phyloP scores from a whole-genome alignment of 2,888 invertebrate species.

The Standfussiana lucernea region DNA sequence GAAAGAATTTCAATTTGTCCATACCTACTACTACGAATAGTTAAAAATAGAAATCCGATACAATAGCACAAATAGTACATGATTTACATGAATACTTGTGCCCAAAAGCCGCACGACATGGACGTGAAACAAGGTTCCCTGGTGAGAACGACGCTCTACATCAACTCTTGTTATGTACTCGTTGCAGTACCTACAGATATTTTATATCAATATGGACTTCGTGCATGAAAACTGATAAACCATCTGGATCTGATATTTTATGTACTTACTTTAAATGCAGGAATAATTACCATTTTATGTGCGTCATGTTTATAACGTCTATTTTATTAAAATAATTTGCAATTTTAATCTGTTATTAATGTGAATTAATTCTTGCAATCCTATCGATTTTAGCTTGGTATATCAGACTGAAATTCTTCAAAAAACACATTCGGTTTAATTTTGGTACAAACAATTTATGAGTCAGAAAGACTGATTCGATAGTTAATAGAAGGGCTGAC shows the following conservation, averaged over 20 bases:
- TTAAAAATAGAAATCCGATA: background rate
- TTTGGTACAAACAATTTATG: background rate
- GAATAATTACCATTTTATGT: background rate
- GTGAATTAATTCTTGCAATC: background rate
- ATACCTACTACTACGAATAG: background rate
- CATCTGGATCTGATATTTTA: background rate
- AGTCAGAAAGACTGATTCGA: background rate
- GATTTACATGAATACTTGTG: slow-evolving; percentile 40
- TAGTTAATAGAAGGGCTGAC: background rate
- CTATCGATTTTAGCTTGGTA: background rate
- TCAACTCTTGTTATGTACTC: slow-evolving; percentile 6
- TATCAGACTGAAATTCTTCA: background rate
- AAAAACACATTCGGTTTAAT: background rate
- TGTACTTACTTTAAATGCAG: background rate
- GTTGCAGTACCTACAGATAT: background rate
- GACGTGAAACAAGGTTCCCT: slow-evolving; percentile 39
- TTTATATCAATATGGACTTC: slow-evolving; percentile 17
- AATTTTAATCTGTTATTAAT: background rate
- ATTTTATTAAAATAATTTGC: background rate
- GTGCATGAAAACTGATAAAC: background rate
- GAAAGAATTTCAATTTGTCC: background rate
- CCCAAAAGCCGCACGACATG: slow-evolving; percentile 41
- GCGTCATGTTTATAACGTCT: background rate
- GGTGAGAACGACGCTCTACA: slow-evolving; percentile 44
- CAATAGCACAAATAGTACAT: slow-evolving; percentile 40